Evolutionary conservation across 2,113 vertebrate species (phyloP).

Genomic region (Thermophis baileyi): DNA sequence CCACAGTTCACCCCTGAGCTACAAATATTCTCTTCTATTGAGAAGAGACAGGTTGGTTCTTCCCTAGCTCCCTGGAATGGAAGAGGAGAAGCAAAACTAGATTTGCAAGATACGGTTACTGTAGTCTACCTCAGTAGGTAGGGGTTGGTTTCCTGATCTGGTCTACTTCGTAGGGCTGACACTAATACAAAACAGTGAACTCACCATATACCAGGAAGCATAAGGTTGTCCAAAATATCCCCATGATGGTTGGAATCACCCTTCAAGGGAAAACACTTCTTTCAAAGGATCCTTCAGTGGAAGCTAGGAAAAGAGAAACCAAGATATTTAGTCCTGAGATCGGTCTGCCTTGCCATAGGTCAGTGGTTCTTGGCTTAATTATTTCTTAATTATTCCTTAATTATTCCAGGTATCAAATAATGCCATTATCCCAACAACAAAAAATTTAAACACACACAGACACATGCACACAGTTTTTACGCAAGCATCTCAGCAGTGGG

Average conservation of each 20-base stretch:
- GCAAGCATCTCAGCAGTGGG: background rate
- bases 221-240: conserved; percentile 45
- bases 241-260: conserved; percentile 33
- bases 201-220: conserved; percentile 58
- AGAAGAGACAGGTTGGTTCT: background rate
- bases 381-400: too few species aligned
- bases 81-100: background rate
- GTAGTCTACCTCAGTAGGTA: background rate
- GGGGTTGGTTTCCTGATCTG: background rate
- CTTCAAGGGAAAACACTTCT: background rate
- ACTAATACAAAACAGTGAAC: background rate
- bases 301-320: background rate
- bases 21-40: background rate
- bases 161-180: background rate
- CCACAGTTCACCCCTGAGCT: background rate
- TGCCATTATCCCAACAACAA: background rate
- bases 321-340: background rate
- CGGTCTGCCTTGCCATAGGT: background rate
- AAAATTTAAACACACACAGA: background rate
- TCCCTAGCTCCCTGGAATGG: background rate
- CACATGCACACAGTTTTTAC: background rate
- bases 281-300: background rate
- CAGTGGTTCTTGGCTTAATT: background rate
- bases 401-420: background rate
- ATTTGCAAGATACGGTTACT: background rate